Conservation (phyloP, 2,888 invertebrate species). For the Tiliacea citrago region DNA sequence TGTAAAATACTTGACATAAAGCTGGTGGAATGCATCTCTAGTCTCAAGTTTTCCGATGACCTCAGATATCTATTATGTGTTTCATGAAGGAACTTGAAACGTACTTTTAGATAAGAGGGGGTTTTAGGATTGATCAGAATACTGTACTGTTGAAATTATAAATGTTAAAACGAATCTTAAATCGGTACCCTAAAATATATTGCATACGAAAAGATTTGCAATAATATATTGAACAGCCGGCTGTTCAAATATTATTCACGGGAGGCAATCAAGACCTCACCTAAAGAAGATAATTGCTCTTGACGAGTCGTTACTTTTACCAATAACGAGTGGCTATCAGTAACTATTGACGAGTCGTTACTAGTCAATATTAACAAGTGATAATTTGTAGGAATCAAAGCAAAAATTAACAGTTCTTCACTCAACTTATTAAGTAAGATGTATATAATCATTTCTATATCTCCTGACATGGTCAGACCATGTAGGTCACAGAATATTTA, state of each 20-base stretch:
- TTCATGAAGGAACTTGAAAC: no score
- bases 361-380: background rate
- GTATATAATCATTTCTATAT: background rate
- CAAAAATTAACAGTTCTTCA: background rate
- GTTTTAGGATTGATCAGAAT: no score
- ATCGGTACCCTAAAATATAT: no score
- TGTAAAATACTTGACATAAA: no score
- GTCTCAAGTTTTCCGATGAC: no score
- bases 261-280: background rate
- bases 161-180: background rate
- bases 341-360: background rate
- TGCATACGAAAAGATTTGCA: no score
- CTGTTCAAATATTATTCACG: background rate
- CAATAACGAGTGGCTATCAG: background rate
- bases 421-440: background rate
- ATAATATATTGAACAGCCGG: no score
- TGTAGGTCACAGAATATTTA: slow-evolving; percentile 15
- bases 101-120: no score
- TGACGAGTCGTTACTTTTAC: no score
- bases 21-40: no score
- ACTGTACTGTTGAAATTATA: no score
- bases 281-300: background rate
- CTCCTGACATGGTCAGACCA: background rate
- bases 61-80: no score
- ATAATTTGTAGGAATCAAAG: background rate